phyloP scores from a whole-genome alignment of 2,797 vertebrate species.

The Lates japonicus region DNA sequence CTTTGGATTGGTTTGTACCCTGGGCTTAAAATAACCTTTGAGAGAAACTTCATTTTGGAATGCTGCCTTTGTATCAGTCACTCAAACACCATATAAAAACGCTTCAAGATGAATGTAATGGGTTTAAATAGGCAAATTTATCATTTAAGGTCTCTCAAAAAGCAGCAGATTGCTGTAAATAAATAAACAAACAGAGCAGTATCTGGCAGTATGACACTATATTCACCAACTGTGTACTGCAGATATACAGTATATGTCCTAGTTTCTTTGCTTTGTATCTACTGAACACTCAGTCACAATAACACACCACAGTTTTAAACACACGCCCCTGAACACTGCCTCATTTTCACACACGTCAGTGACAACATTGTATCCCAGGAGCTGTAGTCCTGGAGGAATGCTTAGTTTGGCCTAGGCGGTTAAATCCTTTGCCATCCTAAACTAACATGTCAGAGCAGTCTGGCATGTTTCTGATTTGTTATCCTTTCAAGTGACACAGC shows the following conservation, averaged over 20 bases:
- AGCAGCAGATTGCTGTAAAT: neutral
- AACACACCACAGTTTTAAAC: slow-evolving; percentile 21
- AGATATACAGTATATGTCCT: slow-evolving; percentile 8
- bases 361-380: slow-evolving; percentile 68
- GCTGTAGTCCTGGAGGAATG: slow-evolving; percentile 50
- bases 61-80: neutral
- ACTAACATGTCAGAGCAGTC: slow-evolving; percentile 43
- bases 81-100: slow-evolving; percentile 12
- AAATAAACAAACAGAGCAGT: slow-evolving; percentile 7
- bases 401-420: slow-evolving; percentile 51
- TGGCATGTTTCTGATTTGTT: slow-evolving; percentile 39
- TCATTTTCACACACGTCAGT: slow-evolving; percentile 67
- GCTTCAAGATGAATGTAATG: slow-evolving; percentile 1
- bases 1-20: slow-evolving; percentile 1
- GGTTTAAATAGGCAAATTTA: slow-evolving; percentile 33
- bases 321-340: slow-evolving; percentile 27
- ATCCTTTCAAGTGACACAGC: slow-evolving; percentile 28
- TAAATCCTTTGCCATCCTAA: slow-evolving; percentile 47
- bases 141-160: neutral
- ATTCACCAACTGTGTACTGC: neutral
- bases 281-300: slow-evolving; percentile 18
- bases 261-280: slow-evolving; percentile 26
- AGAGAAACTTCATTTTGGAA: slow-evolving; percentile 15
- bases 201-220: neutral
- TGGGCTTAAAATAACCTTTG: slow-evolving; percentile 24